phyloP scores from a whole-genome alignment of 2,113 vertebrate genomes.

The Engystomops pustulosus region DNA sequence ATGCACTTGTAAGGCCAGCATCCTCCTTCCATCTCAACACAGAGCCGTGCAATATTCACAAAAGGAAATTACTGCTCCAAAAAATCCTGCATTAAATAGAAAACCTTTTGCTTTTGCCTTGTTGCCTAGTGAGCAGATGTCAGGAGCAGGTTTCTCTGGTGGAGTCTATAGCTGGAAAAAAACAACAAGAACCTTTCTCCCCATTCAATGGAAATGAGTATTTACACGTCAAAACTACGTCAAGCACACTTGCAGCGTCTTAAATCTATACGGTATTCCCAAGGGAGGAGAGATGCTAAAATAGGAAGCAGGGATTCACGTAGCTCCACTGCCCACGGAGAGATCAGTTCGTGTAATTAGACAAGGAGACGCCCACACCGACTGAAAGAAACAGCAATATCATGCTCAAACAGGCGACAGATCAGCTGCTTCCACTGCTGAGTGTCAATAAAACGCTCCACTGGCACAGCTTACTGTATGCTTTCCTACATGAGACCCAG shows the following conservation, averaged over 20 bases:
- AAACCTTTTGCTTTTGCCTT: slow-evolving; percentile 21
- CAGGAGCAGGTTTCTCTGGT: slow-evolving; percentile 53
- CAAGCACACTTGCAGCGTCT: slow-evolving; percentile 83
- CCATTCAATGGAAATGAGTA: slow-evolving; percentile 76
- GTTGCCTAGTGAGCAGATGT: slow-evolving; percentile 50
- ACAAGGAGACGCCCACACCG: slow-evolving; percentile 50
- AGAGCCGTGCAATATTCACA: slow-evolving; percentile 47
- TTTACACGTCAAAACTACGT: slow-evolving; percentile 93
- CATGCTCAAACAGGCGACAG: slow-evolving; percentile 44
- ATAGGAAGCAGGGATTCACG: slow-evolving; percentile 30
- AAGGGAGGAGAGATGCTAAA: slow-evolving; percentile 64
- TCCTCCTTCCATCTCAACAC: slow-evolving; percentile 79
- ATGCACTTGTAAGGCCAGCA: slow-evolving; percentile 68
- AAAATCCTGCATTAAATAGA: slow-evolving; percentile 8
- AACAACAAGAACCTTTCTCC: slow-evolving; percentile 64
- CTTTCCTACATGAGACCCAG: background rate
- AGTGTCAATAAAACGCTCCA: slow-evolving; percentile 1
- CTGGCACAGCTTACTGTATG: too few species aligned
- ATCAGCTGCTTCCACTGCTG: slow-evolving; percentile 27
- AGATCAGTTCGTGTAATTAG: slow-evolving; percentile 45
- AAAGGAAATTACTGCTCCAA: background rate
- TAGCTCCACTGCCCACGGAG: slow-evolving; percentile 4
- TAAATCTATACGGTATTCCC: slow-evolving; percentile 74
- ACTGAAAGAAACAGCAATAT: slow-evolving; percentile 59
- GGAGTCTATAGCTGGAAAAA: background rate